Percentiles rank a stretch among this genome's conserved stretches.
phyloP scores from a whole-genome alignment of 2,888 invertebrate genomes.

The Amblyteles armatorius region DNA sequence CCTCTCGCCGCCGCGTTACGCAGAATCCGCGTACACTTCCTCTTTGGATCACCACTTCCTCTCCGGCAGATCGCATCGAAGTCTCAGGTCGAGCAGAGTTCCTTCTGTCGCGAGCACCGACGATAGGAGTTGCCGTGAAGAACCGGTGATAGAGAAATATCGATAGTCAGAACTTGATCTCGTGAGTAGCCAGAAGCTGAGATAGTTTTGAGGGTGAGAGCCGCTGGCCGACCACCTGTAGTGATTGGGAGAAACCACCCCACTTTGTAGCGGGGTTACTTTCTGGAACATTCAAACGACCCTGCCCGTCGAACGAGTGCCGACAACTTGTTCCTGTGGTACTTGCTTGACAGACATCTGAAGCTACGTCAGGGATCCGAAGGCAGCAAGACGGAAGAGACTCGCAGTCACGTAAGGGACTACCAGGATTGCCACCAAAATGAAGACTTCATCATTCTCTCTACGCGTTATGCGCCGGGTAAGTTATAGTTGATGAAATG shows the following conservation, averaged over 20 bases:
- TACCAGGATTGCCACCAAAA: constrained; percentile 84
- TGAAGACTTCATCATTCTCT: constrained; percentile 93
- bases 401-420: constrained; percentile 50
- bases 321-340: constrained; percentile 11
- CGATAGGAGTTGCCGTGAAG: not conserved
- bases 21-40: constrained; percentile 66
- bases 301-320: constrained; percentile 20
- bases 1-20: constrained; percentile 53
- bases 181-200: constrained; percentile 43
- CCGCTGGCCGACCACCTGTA: constrained; percentile 82
- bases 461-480: constrained; percentile 93
- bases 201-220: constrained; percentile 71
- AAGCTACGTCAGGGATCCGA: constrained; percentile 8
- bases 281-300: constrained; percentile 21
- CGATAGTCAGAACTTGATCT: constrained; percentile 40
- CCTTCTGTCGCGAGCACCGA: constrained; percentile 26
- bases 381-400: constrained; percentile 31
- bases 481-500: constrained; percentile 82
- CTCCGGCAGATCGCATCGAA: constrained; percentile 62
- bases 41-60: constrained; percentile 62
- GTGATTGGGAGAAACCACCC: constrained; percentile 71
- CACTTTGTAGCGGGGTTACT: constrained; percentile 32
- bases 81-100: constrained; percentile 43
- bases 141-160: constrained; percentile 38
- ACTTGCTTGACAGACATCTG: not conserved